Evolutionary conservation across 2,797 vertebrate genomes (phyloP), one percentile per base, ranked within the genome.

Genomic region (Oreochromis mossambicus): DNA sequence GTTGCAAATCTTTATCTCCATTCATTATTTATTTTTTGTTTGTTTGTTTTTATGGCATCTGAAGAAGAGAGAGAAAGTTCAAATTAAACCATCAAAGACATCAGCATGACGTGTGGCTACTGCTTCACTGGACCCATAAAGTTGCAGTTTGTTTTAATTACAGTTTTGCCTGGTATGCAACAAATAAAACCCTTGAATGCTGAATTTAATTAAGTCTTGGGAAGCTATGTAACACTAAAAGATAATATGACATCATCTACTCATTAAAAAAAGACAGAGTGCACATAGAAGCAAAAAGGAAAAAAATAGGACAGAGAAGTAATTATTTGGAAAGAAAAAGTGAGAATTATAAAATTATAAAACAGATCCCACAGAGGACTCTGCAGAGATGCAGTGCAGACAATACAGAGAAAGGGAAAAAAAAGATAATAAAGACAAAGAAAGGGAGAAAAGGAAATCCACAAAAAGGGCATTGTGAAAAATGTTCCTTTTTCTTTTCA

Each of bases 391-490:
- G 41, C 24, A 38, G 14, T 29, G 34, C 48, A 29, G 81, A 66
- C 56, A 58, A 50, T 17, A 21, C 8, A 36, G 11, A 41, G n/a
- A 12, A 32, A 50, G 4, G 38, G 9, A n/a, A 1, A 80, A 73
- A 61, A 15, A 36, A 68, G 29, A 70, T 73, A 83, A 83, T 38
- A 77, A 43, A 66, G 54, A 78, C 52, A 89, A 81, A 78, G n/a
- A 48, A 83, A 73, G 51, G 46, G 15, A 70, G 21, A 75, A 78
- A 87, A 56, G 81, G 17, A 86, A 85, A 87, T 32, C 81, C 75
- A 83, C 55, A 83, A 82, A 90, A 90, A 89, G 81, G 83, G 21
- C 83, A 75, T 2, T 4, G 43, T 75, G 82, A 86, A 84, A 86
- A 83, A 83, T 55, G 34, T 75, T 80, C 17, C 43, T 56, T 43